Conservation (phyloP, 35 echinoderm and acorn worm genomes). For the Apostichopus japonicus region DNA sequence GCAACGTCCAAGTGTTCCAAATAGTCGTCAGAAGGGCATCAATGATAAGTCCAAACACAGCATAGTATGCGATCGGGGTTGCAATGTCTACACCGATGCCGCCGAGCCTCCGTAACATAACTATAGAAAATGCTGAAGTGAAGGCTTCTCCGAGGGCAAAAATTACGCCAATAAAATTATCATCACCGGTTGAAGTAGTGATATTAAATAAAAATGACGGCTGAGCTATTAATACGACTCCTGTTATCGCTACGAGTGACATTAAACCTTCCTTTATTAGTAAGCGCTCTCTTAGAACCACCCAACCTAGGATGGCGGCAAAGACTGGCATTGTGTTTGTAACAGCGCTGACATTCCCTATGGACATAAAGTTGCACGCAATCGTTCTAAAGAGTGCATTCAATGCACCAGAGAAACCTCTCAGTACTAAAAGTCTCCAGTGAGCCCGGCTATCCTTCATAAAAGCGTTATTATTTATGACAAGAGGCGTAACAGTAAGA, state of each 20-base stretch:
- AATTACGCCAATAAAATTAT: conserved; percentile 9
- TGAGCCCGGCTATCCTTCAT: background rate
- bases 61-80: background rate
- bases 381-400: background rate
- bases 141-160: conserved; percentile 28
- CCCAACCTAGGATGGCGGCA: background rate
- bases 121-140: conserved; percentile 10
- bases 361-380: conserved; percentile 13
- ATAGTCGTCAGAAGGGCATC: background rate
- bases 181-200: background rate
- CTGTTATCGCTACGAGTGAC: conserved; percentile 8
- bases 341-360: conserved; percentile 21
- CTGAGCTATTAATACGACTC: conserved; percentile 15
- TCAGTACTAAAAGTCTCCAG: background rate
- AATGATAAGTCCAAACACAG: background rate
- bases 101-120: background rate
- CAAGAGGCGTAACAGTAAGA: background rate
- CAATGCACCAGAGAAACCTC: conserved; percentile 7
- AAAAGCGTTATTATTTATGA: background rate
- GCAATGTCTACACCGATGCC: background rate
- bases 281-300: background rate
- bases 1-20: conserved; percentile 1
- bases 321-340: conserved; percentile 9
- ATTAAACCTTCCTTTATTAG: background rate
- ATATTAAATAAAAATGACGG: background rate